A percentile compares a stretch with the other conserved stretches of the same genome.
Evolutionary conservation across 2,888 invertebrate genomes (phyloP).

Genomic region (Tetramorium bicarinatum): DNA sequence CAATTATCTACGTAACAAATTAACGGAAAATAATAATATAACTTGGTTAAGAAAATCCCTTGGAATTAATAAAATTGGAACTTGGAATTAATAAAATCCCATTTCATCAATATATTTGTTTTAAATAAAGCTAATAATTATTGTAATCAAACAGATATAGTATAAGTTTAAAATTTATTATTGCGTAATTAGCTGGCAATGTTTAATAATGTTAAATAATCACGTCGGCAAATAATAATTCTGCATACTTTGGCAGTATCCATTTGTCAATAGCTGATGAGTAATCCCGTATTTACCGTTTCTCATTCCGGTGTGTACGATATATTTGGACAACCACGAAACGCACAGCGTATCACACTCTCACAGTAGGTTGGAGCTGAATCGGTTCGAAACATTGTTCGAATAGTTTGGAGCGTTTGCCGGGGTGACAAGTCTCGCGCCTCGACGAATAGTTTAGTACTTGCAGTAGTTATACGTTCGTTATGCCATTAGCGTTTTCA

Average conservation of each 20-base stretch:
- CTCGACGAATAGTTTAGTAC: slow-evolving; percentile 70
- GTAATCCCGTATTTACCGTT: slow-evolving; percentile 40
- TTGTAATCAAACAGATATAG: background rate
- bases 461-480: slow-evolving; percentile 50
- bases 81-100: background rate
- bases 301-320: slow-evolving; percentile 2
- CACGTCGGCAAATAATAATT: slow-evolving; percentile 15
- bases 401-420: slow-evolving; percentile 62
- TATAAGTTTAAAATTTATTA: slow-evolving; percentile 6
- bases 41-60: background rate
- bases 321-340: slow-evolving; percentile 41
- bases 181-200: slow-evolving; percentile 4
- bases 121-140: background rate
- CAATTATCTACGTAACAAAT: background rate
- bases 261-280: slow-evolving; percentile 30
- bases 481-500: slow-evolving; percentile 53
- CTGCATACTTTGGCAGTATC: background rate
- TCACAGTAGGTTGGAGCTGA: slow-evolving; percentile 44
- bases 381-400: slow-evolving; percentile 68
- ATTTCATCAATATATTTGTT: background rate
- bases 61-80: background rate
- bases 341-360: slow-evolving; percentile 41
- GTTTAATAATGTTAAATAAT: slow-evolving; percentile 9
- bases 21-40: background rate
- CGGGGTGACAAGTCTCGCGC: slow-evolving; percentile 66